Evolutionary conservation across 2,888 invertebrate genomes (phyloP).

Genomic region (Tortrix viridana): DNA sequence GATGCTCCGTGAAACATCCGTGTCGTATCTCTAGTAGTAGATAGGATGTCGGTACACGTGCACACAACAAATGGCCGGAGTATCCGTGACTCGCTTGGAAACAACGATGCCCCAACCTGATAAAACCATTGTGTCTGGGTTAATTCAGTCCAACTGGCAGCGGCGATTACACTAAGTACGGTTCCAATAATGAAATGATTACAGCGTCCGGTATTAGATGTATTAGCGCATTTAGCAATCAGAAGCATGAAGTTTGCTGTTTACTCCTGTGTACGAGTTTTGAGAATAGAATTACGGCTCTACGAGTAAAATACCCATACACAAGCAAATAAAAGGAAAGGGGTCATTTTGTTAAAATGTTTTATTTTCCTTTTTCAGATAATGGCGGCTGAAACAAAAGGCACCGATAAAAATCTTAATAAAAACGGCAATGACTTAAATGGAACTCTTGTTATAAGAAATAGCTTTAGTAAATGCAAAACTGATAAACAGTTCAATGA

Average conservation of each 20-base stretch:
- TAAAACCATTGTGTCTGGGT: conserved; percentile 64
- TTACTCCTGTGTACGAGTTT: not conserved
- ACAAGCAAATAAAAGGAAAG: not conserved
- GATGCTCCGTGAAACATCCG: conserved; percentile 47
- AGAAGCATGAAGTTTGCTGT: conserved; percentile 41
- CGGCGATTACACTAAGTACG: conserved; percentile 72
- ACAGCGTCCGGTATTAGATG: conserved; percentile 68
- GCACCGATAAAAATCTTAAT: conserved; percentile 57
- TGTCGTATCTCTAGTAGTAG: conserved; percentile 45
- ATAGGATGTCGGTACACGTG: conserved; percentile 28
- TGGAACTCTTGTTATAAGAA: conserved; percentile 63
- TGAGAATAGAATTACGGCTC: not conserved
- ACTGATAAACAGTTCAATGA: conserved; percentile 50
- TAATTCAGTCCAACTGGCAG: conserved; percentile 60
- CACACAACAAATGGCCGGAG: conserved; percentile 32
- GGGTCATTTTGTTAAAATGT: not conserved
- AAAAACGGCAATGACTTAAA: conserved; percentile 68
- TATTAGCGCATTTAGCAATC: conserved; percentile 69
- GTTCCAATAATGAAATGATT: conserved; percentile 76
- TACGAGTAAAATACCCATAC: not conserved
- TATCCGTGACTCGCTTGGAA: conserved; percentile 48
- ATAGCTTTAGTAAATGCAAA: conserved; percentile 63
- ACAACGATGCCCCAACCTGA: conserved; percentile 53
- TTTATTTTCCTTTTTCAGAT: conserved; percentile 56
- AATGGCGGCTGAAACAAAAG: conserved; percentile 67